Base-by-base conservation (phyloP, 1,140 invertebrate species). In the Brachionus angularis region DNA sequence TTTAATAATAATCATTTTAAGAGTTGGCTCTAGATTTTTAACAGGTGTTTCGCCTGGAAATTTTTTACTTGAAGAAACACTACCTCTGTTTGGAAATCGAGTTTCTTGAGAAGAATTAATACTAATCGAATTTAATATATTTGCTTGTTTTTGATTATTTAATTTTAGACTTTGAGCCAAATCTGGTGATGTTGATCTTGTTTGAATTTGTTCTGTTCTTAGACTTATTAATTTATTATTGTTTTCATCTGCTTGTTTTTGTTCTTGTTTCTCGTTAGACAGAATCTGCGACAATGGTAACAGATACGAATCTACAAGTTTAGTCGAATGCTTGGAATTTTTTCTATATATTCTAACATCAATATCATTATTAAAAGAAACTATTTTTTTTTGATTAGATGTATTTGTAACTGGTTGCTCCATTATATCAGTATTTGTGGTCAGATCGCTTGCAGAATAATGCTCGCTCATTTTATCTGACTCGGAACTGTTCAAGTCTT, bases 11-110 rank as follows among this genome's bases (percentile, higher is more conserved):
- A 76, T 75, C 33, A 76, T 71, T 67, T 75, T 74, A 2, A 81
- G 69, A 53, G 75, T 76, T 64, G 72, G 71, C 46, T 78, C 72
- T 75, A 81, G 78, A 52, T 78, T 53, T 46, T 75, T 76, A 18
- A 80, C 76, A 64, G 77, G 75, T 8, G 79, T 81, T 31, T 80
- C 77, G 5, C 75, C 78, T 47, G 77, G 76, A 25, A 77, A 44
- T 58, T 77, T 76, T n/a, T 47, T 10, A 1, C 14, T 47, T 8
- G 62, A 67, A 34, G 23, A 67, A n/a, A 67, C 62, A 47, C 62
- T 67, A 34, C 62, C 47, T 36, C 62, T 23, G 29, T 46, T 46
- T 47, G 44, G 21, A 23, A 25, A 46, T 47, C 18, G 8, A 23
- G 33, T 36, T 12, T 25, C 36, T 12, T n/a, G n/a, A n/a, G n/a